Conservation (phyloP, 1,140 invertebrate genomes). For the Ectropis grisescens region DNA sequence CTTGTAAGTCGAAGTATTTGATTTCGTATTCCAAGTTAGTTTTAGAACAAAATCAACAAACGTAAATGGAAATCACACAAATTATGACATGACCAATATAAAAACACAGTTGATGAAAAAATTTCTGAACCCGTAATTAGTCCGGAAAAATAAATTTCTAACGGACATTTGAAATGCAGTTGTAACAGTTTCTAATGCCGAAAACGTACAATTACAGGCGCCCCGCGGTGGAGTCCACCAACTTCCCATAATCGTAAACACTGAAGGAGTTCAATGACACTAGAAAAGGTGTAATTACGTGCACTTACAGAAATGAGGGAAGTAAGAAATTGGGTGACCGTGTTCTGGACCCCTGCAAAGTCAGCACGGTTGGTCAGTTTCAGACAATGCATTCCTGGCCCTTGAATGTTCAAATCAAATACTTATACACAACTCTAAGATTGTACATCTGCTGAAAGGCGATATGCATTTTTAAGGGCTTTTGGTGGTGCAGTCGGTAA, state of each 20-base stretch:
- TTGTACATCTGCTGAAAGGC: slow-evolving; percentile 24
- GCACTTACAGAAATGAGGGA: slow-evolving; percentile 29
- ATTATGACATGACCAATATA: too few species aligned
- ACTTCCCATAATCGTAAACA: slow-evolving; percentile 36
- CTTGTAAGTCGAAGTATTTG: too few species aligned
- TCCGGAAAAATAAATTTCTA: too few species aligned
- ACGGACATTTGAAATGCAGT: slow-evolving; percentile 18
- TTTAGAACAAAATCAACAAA: too few species aligned
- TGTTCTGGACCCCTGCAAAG: slow-evolving; percentile 41
- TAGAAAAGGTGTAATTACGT: slow-evolving; percentile 55
- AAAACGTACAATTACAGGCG: slow-evolving; percentile 16
- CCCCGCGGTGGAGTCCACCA: slow-evolving; percentile 53
- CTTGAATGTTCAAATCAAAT: slow-evolving; percentile 22
- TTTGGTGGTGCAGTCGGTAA: slow-evolving; percentile 7
- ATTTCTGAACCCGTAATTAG: too few species aligned
- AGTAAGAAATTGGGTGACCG: slow-evolving; percentile 52
- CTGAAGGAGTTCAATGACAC: slow-evolving; percentile 51
- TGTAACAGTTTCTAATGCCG: slow-evolving; percentile 35
- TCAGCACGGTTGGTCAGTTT: slow-evolving; percentile 55
- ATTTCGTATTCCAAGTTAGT: too few species aligned
- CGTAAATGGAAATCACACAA: too few species aligned
- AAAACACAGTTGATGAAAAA: too few species aligned
- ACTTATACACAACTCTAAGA: slow-evolving; percentile 19
- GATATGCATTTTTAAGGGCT: slow-evolving; percentile 2
- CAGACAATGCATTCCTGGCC: slow-evolving; percentile 44